A percentile compares a stretch with the other conserved stretches of the same genome.
Evolutionary conservation across 2,113 vertebrate genomes (phyloP).

Genomic region (Trogon surrucura): DNA sequence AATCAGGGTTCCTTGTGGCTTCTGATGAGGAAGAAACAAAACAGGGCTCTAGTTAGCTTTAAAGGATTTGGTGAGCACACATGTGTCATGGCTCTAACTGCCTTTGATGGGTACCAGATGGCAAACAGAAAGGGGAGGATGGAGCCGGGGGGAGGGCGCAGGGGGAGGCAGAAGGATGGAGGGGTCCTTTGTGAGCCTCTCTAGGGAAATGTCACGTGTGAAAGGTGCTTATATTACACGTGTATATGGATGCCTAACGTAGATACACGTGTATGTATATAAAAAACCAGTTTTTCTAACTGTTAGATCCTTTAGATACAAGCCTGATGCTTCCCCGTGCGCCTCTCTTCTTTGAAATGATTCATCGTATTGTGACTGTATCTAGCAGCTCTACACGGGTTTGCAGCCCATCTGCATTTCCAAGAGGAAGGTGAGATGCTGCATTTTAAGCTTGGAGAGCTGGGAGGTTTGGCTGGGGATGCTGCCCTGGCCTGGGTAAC

Average conservation of each 20-base stretch:
- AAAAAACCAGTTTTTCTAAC: background rate
- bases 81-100: conserved; percentile 53
- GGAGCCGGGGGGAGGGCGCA: background rate
- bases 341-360: background rate
- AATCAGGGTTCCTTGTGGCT: conserved; percentile 55
- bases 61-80: conserved; percentile 53
- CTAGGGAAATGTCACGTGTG: background rate
- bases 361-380: background rate
- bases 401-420: background rate
- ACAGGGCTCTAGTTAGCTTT: conserved; percentile 62
- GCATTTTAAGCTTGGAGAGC: background rate
- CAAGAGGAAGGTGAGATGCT: background rate
- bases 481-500: background rate
- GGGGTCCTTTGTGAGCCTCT: conserved; percentile 2
- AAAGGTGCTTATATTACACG: background rate
- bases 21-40: conserved; percentile 66
- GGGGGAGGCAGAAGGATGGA: background rate
- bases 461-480: fast-evolving
- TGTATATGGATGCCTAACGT: no score
- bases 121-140: conserved; percentile 32
- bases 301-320: background rate
- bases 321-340: background rate
- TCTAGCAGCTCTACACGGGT: background rate
- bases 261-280: no score
- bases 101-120: conserved; percentile 69